Evolutionary conservation across 2,888 invertebrate genomes (phyloP).

Genomic region (Oxystoma pomonae): DNA sequence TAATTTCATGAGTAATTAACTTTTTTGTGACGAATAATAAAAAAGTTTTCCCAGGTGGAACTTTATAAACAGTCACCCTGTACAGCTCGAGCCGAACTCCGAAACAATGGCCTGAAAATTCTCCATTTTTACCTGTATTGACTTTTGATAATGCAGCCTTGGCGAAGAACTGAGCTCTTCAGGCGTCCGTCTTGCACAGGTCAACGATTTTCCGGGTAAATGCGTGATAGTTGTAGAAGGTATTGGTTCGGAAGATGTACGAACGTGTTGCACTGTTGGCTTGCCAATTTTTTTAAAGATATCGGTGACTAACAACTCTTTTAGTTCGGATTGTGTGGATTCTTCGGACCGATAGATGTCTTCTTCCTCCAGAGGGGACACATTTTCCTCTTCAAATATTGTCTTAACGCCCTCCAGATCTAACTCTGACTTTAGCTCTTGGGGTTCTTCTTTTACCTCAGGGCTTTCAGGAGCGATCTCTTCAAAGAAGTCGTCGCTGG

Average conservation of each 20-base stretch:
- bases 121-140: no score
- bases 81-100: no score
- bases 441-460: neutral
- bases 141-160: no score
- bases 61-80: no score
- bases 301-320: conserved; percentile 32
- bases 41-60: no score
- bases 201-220: neutral
- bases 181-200: no score
- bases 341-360: conserved; percentile 33
- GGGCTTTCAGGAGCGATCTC: neutral
- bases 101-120: no score
- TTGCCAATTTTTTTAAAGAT: conserved; percentile 16
- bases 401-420: conserved; percentile 25
- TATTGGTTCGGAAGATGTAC: neutral
- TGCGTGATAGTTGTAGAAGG: neutral
- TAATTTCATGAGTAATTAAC: no score
- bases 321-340: conserved; percentile 35
- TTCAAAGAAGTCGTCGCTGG: neutral
- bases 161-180: no score
- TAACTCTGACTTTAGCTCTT: neutral
- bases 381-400: conserved; percentile 27
- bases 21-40: no score
- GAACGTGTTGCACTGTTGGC: neutral
- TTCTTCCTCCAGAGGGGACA: conserved; percentile 27